phyloP scores from a whole-genome alignment of 2,113 vertebrate genomes.

The Equus przewalskii region DNA sequence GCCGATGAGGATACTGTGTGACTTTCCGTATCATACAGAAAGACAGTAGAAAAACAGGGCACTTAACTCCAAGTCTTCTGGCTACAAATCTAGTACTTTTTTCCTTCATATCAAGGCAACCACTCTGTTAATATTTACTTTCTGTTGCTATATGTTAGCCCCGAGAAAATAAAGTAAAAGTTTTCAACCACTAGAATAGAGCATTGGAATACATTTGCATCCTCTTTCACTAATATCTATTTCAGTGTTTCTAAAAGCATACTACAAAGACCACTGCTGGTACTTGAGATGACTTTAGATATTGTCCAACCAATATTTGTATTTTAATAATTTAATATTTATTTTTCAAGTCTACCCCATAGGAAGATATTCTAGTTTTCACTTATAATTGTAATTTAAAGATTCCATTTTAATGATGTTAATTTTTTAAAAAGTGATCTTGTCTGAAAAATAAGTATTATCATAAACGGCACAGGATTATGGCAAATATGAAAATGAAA shows the following conservation, averaged over 20 bases:
- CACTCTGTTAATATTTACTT: not conserved
- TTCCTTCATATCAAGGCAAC: not conserved
- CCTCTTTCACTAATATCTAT: not conserved
- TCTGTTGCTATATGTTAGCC: not conserved
- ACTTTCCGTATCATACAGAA: not conserved
- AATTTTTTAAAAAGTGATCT: constrained; percentile 18
- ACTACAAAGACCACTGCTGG: not conserved
- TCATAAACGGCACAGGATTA: not conserved
- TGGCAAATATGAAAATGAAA: not conserved
- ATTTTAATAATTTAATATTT: not conserved
- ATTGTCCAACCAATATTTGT: not conserved
- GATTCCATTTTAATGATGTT: not conserved
- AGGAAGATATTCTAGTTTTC: not conserved
- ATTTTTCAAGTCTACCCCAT: not conserved
- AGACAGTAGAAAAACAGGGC: not conserved
- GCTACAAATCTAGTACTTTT: not conserved
- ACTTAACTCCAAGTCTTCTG: not conserved
- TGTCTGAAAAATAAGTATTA: not conserved
- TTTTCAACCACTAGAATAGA: not conserved
- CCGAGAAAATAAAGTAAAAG: not conserved
- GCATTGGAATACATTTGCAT: not conserved
- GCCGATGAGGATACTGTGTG: not conserved
- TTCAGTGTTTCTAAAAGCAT: not conserved
- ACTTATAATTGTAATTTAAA: not conserved
- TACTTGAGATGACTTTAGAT: not conserved